A percentile compares a stretch with the other conserved stretches of the same genome.
Conservation (phyloP, 2,113 vertebrate genomes). For the Lamprologus callipterus region DNA sequence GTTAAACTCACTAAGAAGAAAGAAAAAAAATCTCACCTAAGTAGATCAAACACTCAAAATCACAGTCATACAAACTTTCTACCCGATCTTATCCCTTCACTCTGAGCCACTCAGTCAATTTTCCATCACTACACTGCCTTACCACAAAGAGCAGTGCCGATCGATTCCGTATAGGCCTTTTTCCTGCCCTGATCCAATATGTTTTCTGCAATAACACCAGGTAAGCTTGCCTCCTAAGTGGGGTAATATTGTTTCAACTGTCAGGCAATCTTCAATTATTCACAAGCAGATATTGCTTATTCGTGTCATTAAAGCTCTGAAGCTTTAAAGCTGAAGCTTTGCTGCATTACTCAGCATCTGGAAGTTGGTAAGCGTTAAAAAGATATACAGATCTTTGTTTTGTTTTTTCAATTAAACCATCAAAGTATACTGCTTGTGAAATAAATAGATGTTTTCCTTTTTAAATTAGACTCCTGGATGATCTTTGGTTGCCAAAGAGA, state of each 20-base stretch:
- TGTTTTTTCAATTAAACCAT: background rate
- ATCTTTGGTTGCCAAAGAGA: background rate
- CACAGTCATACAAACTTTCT: background rate
- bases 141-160: constrained; percentile 24
- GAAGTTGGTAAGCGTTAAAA: background rate
- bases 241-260: constrained; percentile 23
- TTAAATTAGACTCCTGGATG: background rate
- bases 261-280: constrained; percentile 48
- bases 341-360: constrained; percentile 31
- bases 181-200: constrained; percentile 22
- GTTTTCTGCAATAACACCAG: constrained; percentile 37
- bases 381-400: background rate
- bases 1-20: background rate
- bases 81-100: background rate
- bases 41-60: background rate
- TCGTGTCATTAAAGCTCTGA: background rate
- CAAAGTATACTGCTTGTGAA: background rate
- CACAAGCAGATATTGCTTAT: constrained; percentile 47
- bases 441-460: background rate
- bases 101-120: constrained; percentile 1
- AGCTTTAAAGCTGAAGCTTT: background rate
- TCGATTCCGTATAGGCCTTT: constrained; percentile 4
- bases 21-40: background rate
- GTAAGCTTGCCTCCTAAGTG: constrained; percentile 36
- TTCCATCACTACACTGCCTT: constrained; percentile 13